Evolutionary conservation across 2,797 vertebrate genomes (phyloP).

Genomic region (Leuciscus waleckii): DNA sequence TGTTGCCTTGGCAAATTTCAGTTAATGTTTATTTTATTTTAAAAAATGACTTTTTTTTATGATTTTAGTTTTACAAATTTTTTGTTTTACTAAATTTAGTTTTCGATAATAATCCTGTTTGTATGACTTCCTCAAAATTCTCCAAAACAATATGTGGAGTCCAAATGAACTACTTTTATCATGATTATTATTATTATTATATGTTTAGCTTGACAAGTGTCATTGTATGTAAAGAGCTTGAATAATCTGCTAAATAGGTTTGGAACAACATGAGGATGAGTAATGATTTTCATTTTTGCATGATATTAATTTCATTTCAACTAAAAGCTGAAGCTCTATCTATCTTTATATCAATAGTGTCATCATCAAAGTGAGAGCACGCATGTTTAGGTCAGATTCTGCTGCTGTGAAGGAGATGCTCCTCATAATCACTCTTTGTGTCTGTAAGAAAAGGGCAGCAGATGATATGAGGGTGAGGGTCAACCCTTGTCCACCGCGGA

Average conservation of each 20-base stretch:
- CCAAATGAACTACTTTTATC: not conserved
- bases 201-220: not conserved
- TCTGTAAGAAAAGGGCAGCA: conserved; percentile 25
- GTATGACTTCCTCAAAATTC: not conserved
- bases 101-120: not conserved
- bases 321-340: not conserved
- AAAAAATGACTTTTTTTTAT: not conserved
- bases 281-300: not conserved
- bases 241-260: not conserved
- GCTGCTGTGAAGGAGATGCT: conserved; percentile 10
- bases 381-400: conserved; percentile 37
- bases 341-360: not conserved
- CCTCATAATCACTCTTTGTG: conserved; percentile 16
- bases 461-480: conserved; percentile 53
- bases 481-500: conserved; percentile 34
- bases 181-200: not conserved
- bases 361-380: not conserved
- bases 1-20: not conserved
- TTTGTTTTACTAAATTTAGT: too few relatives aligned
- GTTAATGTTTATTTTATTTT: not conserved
- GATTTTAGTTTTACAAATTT: too few relatives aligned
- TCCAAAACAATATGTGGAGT: not conserved
- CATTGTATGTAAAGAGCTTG: not conserved
- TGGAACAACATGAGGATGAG: not conserved
- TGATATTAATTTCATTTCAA: not conserved